A percentile compares a stretch with the other conserved stretches of the same genome.
Evolutionary conservation across 2,113 vertebrate genomes (phyloP).

Genomic region (Sigmodon hispidus): DNA sequence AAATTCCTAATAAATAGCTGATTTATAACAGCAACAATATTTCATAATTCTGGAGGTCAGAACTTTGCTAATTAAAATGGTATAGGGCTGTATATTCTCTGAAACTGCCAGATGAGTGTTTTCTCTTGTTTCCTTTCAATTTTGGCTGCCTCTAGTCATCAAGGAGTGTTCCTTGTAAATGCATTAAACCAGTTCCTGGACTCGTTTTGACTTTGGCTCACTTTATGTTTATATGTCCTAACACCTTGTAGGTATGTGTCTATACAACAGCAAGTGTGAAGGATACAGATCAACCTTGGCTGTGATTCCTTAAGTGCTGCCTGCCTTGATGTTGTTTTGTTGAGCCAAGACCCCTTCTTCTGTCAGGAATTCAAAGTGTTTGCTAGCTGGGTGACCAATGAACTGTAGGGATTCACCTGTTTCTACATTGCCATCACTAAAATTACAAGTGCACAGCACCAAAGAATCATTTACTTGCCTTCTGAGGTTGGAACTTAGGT

Average conservation of each 20-base stretch:
- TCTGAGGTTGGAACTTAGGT: not conserved
- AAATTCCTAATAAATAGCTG: not conserved
- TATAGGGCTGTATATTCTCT: rapidly evolving
- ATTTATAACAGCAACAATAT: not conserved
- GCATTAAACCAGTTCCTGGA: not conserved
- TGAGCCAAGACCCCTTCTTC: not conserved
- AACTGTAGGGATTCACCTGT: not conserved
- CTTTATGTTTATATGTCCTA: not conserved
- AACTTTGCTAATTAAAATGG: not conserved
- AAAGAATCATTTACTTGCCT: not conserved
- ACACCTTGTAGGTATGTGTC: not conserved
- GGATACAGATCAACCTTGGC: too few relatives aligned
- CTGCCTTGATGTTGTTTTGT: not conserved
- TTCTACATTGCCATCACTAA: too few relatives aligned
- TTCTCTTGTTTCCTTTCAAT: not conserved
- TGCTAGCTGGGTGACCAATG: too few relatives aligned
- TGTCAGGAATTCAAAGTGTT: not conserved
- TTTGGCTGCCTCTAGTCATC: not conserved
- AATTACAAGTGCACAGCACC: not conserved
- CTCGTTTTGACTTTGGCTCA: rapidly evolving
- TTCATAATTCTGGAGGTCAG: not conserved
- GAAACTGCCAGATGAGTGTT: not conserved
- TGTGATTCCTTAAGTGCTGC: not conserved
- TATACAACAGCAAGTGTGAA: not conserved
- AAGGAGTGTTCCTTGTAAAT: not conserved